Evolutionary conservation across 2,797 vertebrate species (phyloP).

Genomic region (Melanotaenia maccullochi): DNA sequence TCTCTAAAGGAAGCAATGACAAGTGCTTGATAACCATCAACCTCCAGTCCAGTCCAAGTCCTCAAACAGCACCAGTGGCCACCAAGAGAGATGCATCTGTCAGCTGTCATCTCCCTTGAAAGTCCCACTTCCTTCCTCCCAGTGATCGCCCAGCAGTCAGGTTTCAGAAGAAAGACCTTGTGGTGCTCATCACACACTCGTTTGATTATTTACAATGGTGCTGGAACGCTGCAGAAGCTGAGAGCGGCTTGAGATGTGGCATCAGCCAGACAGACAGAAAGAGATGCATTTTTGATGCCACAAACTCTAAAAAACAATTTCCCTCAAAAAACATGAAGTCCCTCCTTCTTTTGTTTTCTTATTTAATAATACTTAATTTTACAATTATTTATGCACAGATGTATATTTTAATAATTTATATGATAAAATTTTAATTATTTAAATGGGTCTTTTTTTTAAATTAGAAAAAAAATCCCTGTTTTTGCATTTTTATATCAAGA

Average conservation of each 20-base stretch:
- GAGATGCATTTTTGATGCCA: conserved; percentile 50
- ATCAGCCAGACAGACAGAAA: conserved; percentile 53
- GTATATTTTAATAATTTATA: background rate
- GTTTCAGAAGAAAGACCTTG: conserved; percentile 68
- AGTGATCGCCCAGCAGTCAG: conserved; percentile 51
- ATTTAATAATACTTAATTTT: background rate
- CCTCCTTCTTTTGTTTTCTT: background rate
- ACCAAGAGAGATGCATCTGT: conserved; percentile 69
- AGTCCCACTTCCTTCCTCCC: conserved; percentile 69
- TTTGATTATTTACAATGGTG: conserved; percentile 65
- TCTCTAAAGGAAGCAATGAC: conserved; percentile 50
- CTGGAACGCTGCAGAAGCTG: conserved; percentile 43
- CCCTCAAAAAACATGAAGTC: conserved; percentile 3
- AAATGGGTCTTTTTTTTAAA: background rate
- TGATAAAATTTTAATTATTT: background rate
- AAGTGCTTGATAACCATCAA: conserved; percentile 58
- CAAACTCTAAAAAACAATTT: conserved; percentile 53
- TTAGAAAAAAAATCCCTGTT: background rate
- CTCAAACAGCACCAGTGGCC: conserved; percentile 58
- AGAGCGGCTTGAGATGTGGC: conserved; percentile 58
- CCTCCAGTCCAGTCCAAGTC: conserved; percentile 48
- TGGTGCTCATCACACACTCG: conserved; percentile 70
- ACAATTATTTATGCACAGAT: background rate
- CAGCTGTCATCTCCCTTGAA: conserved; percentile 71
- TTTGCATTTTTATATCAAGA: conserved; percentile 9